Evolutionary conservation across 2,113 vertebrate genomes (phyloP).

Genomic region (Cairina moschata): DNA sequence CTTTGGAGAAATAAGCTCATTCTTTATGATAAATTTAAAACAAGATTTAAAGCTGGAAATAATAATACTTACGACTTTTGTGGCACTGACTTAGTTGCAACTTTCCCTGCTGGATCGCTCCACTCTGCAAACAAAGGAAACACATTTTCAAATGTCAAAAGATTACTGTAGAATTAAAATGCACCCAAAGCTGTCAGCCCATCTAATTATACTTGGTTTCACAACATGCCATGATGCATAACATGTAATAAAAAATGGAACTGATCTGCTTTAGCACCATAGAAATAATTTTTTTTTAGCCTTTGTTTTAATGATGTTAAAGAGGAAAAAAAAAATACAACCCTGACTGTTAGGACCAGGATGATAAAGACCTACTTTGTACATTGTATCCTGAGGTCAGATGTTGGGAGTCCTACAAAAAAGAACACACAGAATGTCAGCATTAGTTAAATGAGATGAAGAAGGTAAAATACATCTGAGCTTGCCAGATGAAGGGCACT

Average conservation of each 20-base stretch:
- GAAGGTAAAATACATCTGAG: background rate
- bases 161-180: conserved; percentile 63
- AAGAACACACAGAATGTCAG: conserved; percentile 74
- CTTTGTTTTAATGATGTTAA: conserved; percentile 47
- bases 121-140: conserved; percentile 88
- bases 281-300: conserved; percentile 58
- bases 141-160: conserved; percentile 68
- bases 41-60: conserved; percentile 62
- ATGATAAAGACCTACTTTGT: conserved; percentile 88
- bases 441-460: conserved; percentile 63
- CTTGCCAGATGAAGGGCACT: background rate
- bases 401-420: conserved; percentile 89
- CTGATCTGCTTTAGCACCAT: conserved; percentile 15
- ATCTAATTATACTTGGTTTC: conserved; percentile 62
- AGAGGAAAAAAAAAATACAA: background rate
- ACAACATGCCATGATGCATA: conserved; percentile 62
- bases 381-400: conserved; percentile 91
- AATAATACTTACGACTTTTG: conserved; percentile 91
- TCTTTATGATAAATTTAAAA: conserved; percentile 35
- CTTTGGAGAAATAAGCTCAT: conserved; percentile 41
- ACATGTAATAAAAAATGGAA: conserved; percentile 55
- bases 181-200: conserved; percentile 47
- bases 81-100: conserved; percentile 88
- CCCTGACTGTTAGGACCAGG: conserved; percentile 33
- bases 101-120: conserved; percentile 88